Evolutionary conservation across 1,140 invertebrate genomes (phyloP), one percentile per base, ranked within the genome.

Genomic region (Stegodyphus dumicola): DNA sequence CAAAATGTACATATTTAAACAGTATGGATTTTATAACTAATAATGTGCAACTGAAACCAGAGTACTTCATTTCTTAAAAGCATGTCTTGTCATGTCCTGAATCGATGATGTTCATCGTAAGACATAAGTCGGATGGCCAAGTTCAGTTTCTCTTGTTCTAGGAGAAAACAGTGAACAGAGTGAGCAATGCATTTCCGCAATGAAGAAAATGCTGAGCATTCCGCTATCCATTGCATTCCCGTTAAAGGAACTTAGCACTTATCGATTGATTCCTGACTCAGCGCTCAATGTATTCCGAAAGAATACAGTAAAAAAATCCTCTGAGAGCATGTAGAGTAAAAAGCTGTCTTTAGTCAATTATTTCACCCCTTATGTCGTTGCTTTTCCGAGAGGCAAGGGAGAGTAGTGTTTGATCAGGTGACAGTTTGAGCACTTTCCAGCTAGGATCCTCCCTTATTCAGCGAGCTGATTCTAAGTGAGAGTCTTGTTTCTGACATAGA

Each of bases 261-360:
- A 56, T 60, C 54, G 73, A 54, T 48, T 75, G 75, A 77, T 33
- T 77, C 75, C 64, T 11, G 11, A 52, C 17, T 53, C 18, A 52
- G 54, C 73, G 18, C 75, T 48, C 75, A 33, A 48, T 77, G 56
- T 54, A 65, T 66, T 77, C 49, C 17, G 66, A 77, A 77, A 54
- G 75, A 77, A 65, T 65, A 75, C 54, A 52, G 18, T 17, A 66
- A 53, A 77, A 77, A 60, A 51, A 66, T 77, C 33, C 56, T 5
- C 17, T 9, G 69, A 80, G 67, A 54, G 17, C 10, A 51, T 9
- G 15, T 6, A 65, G 56, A 54, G 56, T 56, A 81, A 81, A 81
- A 81, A 81, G 79, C 70, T 67, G 74, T 81, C 70, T 74, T 73
- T 15, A 71, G 79, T 66, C 79, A 81, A 81, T 81, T 81, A 81